phyloP scores from a whole-genome alignment of 2,888 invertebrate genomes.

The Homarus gammarus region DNA sequence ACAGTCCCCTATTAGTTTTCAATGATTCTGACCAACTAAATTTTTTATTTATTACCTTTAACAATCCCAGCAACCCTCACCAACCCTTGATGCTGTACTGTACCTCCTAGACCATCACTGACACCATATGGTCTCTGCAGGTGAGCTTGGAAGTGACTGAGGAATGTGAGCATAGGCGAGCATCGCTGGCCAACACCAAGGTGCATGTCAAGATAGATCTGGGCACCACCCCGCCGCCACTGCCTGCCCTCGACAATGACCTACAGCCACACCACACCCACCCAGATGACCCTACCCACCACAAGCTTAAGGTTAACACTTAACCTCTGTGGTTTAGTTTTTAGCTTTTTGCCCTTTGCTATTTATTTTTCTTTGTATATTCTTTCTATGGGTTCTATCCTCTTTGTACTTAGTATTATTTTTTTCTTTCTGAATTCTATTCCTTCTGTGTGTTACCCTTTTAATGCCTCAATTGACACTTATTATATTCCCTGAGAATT shows the following conservation, averaged over 20 bases:
- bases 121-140: too few species aligned
- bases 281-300: conserved; percentile 78
- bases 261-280: conserved; percentile 58
- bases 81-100: too few species aligned
- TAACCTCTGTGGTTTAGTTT: not conserved
- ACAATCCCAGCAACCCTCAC: too few species aligned
- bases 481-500: too few species aligned
- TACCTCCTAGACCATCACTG: too few species aligned
- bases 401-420: conserved; percentile 24
- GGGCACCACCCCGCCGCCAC: conserved; percentile 58
- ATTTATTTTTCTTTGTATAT: not conserved
- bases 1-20: too few species aligned
- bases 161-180: conserved; percentile 80
- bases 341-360: not conserved
- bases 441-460: too few species aligned
- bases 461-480: too few species aligned
- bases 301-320: conserved; percentile 54
- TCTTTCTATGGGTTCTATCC: conserved; percentile 13
- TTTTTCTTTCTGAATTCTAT: too few species aligned
- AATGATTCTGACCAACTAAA: too few species aligned
- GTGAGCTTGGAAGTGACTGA: conserved; percentile 68
- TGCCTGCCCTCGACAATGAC: conserved; percentile 34
- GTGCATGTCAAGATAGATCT: conserved; percentile 74
- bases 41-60: too few species aligned
- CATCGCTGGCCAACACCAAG: conserved; percentile 81